Conservation (phyloP, 1,140 invertebrate species). For the Drosophila pruinosa region DNA sequence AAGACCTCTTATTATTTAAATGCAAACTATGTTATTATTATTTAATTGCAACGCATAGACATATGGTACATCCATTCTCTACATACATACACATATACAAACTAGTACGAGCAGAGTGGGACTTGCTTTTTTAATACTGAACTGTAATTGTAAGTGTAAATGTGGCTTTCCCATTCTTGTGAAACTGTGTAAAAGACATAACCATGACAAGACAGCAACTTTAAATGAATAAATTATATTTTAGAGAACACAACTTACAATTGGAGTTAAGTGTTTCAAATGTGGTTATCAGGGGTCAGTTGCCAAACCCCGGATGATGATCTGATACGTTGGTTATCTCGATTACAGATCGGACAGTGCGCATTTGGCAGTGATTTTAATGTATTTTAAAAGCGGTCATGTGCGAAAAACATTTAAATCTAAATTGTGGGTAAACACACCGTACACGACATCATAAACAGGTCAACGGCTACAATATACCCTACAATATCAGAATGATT, state of each 20-base stretch:
- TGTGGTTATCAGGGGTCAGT: background rate
- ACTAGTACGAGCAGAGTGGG: conserved; percentile 7
- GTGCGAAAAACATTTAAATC: conserved; percentile 10
- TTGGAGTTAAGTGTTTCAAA: background rate
- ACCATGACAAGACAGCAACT: conserved; percentile 19
- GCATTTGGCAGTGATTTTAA: conserved; percentile 26
- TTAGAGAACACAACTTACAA: conserved; percentile 11
- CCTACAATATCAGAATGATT: background rate
- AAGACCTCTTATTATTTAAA: conserved; percentile 74
- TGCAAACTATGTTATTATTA: conserved; percentile 55
- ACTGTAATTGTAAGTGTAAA: conserved; percentile 17
- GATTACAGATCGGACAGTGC: conserved; percentile 26
- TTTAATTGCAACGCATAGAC: conserved; percentile 22
- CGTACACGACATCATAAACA: background rate
- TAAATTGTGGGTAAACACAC: background rate
- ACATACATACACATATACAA: conserved; percentile 39
- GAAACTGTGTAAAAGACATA: conserved; percentile 44
- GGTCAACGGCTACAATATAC: background rate
- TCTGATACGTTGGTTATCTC: conserved; percentile 23
- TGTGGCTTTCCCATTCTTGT: conserved; percentile 25
- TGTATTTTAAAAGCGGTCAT: conserved; percentile 18
- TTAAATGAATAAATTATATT: conserved; percentile 51
- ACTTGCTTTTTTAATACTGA: conserved; percentile 44
- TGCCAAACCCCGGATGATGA: background rate
- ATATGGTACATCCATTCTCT: too few species aligned